Evolutionary conservation across 1,140 invertebrate species (phyloP).

Genomic region (Plectrocnemia conspersa): DNA sequence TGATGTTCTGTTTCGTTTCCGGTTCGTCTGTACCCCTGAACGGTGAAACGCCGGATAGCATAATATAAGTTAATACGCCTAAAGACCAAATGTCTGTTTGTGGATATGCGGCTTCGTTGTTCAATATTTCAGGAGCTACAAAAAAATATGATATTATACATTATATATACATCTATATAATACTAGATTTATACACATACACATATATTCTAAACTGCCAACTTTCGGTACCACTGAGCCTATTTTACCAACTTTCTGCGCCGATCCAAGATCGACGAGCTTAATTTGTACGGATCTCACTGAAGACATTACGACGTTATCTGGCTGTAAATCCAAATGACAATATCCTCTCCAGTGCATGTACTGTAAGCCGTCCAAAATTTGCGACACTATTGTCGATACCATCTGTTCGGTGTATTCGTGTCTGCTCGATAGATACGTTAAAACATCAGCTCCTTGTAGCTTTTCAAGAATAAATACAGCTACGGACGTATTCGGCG

Average conservation of each 20-base stretch:
- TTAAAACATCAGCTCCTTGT: constrained; percentile 86
- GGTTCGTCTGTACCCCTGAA: constrained; percentile 78
- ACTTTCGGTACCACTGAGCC: constrained; percentile 66
- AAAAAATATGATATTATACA: constrained; percentile 38
- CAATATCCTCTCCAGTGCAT: constrained; percentile 88
- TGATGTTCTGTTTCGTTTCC: constrained; percentile 88
- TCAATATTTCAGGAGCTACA: constrained; percentile 87
- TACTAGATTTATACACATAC: constrained; percentile 45
- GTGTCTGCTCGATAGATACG: constrained; percentile 78
- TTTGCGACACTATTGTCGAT: constrained; percentile 74
- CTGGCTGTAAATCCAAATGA: constrained; percentile 91
- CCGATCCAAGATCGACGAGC: constrained; percentile 84
- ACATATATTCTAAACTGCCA: constrained; percentile 68
- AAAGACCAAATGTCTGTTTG: constrained; percentile 96
- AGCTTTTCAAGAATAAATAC: constrained; percentile 81
- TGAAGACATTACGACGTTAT: constrained; percentile 93
- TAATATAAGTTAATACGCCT: constrained; percentile 87
- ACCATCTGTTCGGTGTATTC: constrained; percentile 90
- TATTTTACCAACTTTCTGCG: constrained; percentile 73
- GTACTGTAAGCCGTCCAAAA: constrained; percentile 85
- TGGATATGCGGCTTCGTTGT: constrained; percentile 77
- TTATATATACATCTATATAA: not conserved
- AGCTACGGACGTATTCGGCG: constrained; percentile 59
- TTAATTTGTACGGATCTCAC: constrained; percentile 84
- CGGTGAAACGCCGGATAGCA: constrained; percentile 90